Conservation (phyloP, 2,888 invertebrate species). For the Phengaris arion region DNA sequence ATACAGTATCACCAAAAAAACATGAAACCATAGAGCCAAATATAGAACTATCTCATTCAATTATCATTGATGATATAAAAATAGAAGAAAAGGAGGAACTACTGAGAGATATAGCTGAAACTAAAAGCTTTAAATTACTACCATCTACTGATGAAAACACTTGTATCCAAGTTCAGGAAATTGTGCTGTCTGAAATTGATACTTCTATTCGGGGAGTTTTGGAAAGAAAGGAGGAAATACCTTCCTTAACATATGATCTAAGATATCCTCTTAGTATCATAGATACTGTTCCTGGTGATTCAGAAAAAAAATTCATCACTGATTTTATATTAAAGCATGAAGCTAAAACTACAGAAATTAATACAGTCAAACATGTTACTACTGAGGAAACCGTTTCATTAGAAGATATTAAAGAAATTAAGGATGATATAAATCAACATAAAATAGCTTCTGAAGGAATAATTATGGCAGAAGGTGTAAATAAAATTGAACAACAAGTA, state of each 20-base stretch:
- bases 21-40: constrained; percentile 44
- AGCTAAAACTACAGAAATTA: constrained; percentile 50
- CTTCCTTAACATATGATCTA: constrained; percentile 46
- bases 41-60: constrained; percentile 64
- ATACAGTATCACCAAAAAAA: constrained; percentile 42
- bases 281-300: constrained; percentile 54
- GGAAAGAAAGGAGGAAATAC: constrained; percentile 46
- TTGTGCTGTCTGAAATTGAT: constrained; percentile 51
- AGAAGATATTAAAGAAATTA: constrained; percentile 50
- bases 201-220: constrained; percentile 40
- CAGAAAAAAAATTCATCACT: constrained; percentile 48
- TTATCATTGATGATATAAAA: constrained; percentile 75
- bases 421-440: constrained; percentile 42
- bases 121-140: constrained; percentile 43
- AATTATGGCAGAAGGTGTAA: constrained; percentile 44
- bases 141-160: constrained; percentile 47
- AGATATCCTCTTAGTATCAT: constrained; percentile 56
- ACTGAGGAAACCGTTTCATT: constrained; percentile 56
- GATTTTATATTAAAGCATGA: constrained; percentile 41
- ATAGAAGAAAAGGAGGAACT: constrained; percentile 67
- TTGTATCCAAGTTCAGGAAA: constrained; percentile 54
- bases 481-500: constrained; percentile 46
- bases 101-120: constrained; percentile 40
- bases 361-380: constrained; percentile 52
- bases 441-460: constrained; percentile 46